A percentile compares a stretch with the other conserved stretches of the same genome.
These are phyloP conservation scores for Flexamia atlantica DNA, from an alignment of 2,888 invertebrate genomes.

Conservation along the genomic window DNA sequence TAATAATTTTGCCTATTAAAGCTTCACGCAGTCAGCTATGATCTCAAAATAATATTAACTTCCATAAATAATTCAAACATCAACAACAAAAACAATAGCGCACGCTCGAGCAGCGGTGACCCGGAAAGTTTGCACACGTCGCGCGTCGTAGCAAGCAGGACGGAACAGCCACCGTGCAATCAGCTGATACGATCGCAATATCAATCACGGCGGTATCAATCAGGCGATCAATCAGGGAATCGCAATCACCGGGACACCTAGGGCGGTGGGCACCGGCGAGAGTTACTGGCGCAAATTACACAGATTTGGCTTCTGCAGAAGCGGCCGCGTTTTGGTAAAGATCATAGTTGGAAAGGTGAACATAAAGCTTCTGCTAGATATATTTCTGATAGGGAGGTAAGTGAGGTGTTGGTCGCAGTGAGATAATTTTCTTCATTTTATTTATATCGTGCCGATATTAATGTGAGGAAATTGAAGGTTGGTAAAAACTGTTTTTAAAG, in stretches of 20 bases:
- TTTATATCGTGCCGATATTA: no score
- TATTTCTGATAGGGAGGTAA: background rate
- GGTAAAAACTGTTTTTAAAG: no score
- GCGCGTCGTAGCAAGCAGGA: background rate
- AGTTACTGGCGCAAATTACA: background rate
- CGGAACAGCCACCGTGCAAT: conserved; percentile 10
- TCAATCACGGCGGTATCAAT: background rate
- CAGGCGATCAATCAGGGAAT: background rate
- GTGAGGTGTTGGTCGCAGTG: background rate
- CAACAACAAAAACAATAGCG: no score
- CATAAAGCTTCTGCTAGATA: background rate
- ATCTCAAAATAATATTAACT: no score
- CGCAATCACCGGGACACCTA: background rate
- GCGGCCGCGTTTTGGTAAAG: background rate
- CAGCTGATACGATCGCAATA: conserved; percentile 27
- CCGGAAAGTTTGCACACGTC: background rate
- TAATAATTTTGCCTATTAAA: no score
- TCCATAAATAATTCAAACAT: no score
- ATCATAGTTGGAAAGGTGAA: background rate
- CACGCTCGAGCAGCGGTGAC: background rate
- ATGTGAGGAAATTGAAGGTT: no score
- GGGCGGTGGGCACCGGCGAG: background rate
- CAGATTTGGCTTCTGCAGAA: background rate
- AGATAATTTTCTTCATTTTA: no score
- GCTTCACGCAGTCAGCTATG: no score